Evolutionary conservation across 2,888 invertebrate species (phyloP).

Genomic region (Drosophila affinis): DNA sequence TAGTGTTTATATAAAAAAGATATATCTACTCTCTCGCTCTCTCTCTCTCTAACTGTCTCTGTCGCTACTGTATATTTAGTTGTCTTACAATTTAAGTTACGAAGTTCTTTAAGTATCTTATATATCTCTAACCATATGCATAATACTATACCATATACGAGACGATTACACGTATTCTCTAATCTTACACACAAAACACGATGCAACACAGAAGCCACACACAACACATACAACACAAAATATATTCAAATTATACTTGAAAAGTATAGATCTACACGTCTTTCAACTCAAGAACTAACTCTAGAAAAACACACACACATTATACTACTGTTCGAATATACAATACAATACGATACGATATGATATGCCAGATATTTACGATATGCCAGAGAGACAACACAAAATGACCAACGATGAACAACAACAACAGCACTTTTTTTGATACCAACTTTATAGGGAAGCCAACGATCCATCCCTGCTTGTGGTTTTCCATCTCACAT

Average conservation of each 20-base stretch:
- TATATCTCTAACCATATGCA: constrained; percentile 17
- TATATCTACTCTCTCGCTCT: constrained; percentile 7
- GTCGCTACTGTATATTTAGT: constrained; percentile 75
- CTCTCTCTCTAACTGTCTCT: constrained; percentile 30
- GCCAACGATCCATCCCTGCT: constrained; percentile 17
- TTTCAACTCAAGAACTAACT: constrained; percentile 50
- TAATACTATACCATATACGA: constrained; percentile 40
- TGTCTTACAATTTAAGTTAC: constrained; percentile 71
- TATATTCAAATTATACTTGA: constrained; percentile 67
- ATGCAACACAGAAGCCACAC: constrained; percentile 31
- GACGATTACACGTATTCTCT: constrained; percentile 63
- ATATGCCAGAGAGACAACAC: constrained; percentile 9
- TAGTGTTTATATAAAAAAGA: constrained; percentile 71
- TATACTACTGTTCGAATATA: constrained; percentile 20
- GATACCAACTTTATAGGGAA: constrained; percentile 34
- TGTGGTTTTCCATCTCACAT: constrained; percentile 30
- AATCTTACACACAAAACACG: constrained; percentile 59
- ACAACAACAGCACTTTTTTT: constrained; percentile 9
- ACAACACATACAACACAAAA: constrained; percentile 47
- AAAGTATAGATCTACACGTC: constrained; percentile 67
- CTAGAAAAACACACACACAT: background rate
- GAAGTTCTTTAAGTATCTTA: constrained; percentile 69
- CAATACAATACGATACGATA: constrained; percentile 10
- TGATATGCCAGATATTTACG: background rate
- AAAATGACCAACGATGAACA: constrained; percentile 35